Percentiles rank a stretch among this genome's conserved stretches.
These are phyloP conservation scores for Coluber constrictor DNA, from an alignment of 2,797 vertebrate species.

Conservation along the genomic window DNA sequence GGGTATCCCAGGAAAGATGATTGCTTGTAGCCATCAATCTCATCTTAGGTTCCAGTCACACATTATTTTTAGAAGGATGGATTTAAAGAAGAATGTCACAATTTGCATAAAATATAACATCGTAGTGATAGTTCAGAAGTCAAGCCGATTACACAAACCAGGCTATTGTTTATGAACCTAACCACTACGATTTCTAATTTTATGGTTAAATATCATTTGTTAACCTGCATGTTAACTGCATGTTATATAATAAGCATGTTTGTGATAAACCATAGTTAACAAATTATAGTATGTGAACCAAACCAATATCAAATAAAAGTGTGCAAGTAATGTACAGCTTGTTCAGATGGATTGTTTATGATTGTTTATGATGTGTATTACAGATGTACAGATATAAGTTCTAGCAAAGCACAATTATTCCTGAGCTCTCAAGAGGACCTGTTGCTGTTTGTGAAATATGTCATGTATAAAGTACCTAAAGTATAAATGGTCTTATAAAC, in stretches of 20 bases:
- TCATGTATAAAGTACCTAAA: not conserved
- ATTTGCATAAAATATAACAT: not conserved
- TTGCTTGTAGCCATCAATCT: not conserved
- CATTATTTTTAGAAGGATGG: not conserved
- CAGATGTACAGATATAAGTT: not conserved
- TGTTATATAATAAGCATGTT: not conserved
- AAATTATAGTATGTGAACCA: not conserved
- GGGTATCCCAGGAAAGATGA: not conserved
- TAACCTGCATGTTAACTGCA: not conserved
- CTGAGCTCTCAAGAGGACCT: not conserved
- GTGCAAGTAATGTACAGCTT: not conserved
- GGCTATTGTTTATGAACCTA: not conserved
- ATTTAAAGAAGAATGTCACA: not conserved
- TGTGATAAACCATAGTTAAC: not conserved
- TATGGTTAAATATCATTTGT: not conserved
- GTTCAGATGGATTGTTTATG: not conserved
- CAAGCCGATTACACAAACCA: not conserved
- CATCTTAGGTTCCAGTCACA: not conserved
- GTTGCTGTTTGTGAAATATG: not conserved
- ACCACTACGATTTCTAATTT: not conserved
- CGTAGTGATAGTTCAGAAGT: not conserved
- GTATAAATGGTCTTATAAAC: not conserved
- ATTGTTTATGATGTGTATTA: not conserved
- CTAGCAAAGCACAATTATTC: not conserved
- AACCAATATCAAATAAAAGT: not conserved